These are phyloP conservation scores for Syngnathus typhle DNA, from an alignment of 2,113 vertebrate species.

Conservation along the genomic window DNA sequence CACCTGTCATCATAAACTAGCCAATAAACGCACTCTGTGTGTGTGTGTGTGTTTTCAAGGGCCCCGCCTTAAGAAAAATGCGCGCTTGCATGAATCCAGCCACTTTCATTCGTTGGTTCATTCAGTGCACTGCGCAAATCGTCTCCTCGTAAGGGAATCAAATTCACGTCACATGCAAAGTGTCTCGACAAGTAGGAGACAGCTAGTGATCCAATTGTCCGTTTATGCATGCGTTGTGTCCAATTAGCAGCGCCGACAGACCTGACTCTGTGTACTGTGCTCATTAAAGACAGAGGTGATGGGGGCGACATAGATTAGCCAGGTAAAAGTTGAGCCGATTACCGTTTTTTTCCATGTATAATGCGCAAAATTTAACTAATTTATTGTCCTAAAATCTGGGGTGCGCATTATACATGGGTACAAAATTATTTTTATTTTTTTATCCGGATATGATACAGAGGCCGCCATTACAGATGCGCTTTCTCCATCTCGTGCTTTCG, in stretches of 20 bases:
- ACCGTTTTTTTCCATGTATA: too few species aligned
- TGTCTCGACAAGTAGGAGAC: not conserved
- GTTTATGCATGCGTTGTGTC: slow-evolving; percentile 22
- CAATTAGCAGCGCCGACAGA: slow-evolving; percentile 21
- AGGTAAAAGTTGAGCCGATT: not conserved
- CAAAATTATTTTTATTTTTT: too few species aligned
- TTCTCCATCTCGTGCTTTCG: slow-evolving; percentile 15
- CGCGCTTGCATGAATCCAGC: not conserved
- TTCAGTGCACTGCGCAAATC: not conserved
- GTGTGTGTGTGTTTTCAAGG: not conserved
- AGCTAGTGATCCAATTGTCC: slow-evolving; percentile 18
- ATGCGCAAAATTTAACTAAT: too few species aligned
- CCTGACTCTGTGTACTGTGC: not conserved
- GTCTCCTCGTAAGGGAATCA: not conserved
- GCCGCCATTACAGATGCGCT: too few species aligned
- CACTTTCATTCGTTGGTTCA: not conserved
- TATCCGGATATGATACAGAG: too few species aligned
- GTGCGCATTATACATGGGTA: too few species aligned
- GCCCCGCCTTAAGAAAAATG: not conserved
- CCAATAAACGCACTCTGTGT: not conserved
- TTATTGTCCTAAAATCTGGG: too few species aligned
- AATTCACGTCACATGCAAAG: not conserved
- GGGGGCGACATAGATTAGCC: not conserved
- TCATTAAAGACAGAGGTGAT: not conserved
- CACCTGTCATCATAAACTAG: not conserved